These are phyloP conservation scores for Riptortus pedestris DNA, from an alignment of 1,140 invertebrate genomes.

Conservation along the genomic window DNA sequence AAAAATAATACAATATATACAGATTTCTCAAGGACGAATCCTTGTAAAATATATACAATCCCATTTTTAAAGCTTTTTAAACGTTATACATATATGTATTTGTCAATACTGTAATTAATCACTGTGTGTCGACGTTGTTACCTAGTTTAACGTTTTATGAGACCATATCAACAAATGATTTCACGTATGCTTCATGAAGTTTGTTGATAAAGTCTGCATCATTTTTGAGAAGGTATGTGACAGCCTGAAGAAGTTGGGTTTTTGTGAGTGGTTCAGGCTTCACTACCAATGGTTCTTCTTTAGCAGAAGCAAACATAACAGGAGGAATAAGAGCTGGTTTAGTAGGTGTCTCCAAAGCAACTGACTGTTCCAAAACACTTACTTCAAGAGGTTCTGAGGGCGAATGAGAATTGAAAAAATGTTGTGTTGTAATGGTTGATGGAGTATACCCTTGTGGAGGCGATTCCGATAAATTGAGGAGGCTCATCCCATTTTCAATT, in stretches of 20 bases:
- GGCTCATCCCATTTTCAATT: slow-evolving; percentile 43
- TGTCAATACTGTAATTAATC: slow-evolving; percentile 1
- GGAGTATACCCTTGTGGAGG: background rate
- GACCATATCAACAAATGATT: slow-evolving; percentile 65
- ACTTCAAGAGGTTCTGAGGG: slow-evolving; percentile 30
- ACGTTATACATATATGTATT: background rate
- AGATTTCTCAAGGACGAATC: slow-evolving; percentile 8
- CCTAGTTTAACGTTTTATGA: slow-evolving; percentile 36
- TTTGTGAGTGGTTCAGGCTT: slow-evolving; percentile 54
- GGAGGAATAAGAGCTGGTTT: slow-evolving; percentile 68
- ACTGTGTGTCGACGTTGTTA: background rate
- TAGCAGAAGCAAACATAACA: slow-evolving; percentile 59
- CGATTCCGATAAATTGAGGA: slow-evolving; percentile 38
- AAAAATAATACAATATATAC: slow-evolving; percentile 18
- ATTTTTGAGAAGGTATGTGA: slow-evolving; percentile 75
- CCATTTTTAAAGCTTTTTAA: slow-evolving; percentile 12
- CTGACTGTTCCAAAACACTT: slow-evolving; percentile 36
- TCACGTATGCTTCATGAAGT: slow-evolving; percentile 80
- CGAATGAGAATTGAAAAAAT: slow-evolving; percentile 29
- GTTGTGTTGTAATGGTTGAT: slow-evolving; percentile 34
- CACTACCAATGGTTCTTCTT: slow-evolving; percentile 27
- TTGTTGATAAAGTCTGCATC: slow-evolving; percentile 77
- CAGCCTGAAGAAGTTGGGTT: slow-evolving; percentile 77
- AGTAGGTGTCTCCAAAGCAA: slow-evolving; percentile 42
- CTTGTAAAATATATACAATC: slow-evolving; percentile 11